A percentile compares a stretch with the other conserved stretches of the same genome.
phyloP scores from a whole-genome alignment of 2,797 vertebrate species.

The Rhinogobio ventralis region DNA sequence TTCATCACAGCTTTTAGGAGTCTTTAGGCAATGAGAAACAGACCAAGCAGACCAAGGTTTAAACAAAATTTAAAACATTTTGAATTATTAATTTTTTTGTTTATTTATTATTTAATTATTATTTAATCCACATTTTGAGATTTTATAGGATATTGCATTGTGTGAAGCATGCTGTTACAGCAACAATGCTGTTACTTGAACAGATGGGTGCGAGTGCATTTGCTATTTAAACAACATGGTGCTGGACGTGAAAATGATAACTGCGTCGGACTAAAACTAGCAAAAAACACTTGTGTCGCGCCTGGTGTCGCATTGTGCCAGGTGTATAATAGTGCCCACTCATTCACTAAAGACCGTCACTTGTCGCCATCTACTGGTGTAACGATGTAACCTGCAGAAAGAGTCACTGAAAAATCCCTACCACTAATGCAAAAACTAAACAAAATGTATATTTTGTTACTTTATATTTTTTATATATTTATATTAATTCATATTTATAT shows the following conservation, averaged over 20 bases:
- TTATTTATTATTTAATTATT: not conserved
- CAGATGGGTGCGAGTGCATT: no score
- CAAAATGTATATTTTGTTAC: not conserved
- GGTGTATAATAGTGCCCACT: no score
- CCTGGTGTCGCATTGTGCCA: no score
- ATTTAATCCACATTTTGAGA: not conserved
- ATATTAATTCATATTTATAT: not conserved
- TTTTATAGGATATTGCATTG: not conserved
- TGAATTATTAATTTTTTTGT: not conserved
- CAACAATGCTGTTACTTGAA: not conserved
- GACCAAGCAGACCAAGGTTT: not conserved
- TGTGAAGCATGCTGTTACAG: not conserved
- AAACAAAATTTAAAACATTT: not conserved
- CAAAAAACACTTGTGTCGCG: no score
- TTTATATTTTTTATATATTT: not conserved
- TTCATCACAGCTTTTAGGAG: slow-evolving; percentile 68
- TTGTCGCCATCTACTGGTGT: no score
- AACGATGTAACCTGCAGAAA: not conserved
- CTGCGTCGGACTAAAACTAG: no score
- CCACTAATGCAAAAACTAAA: not conserved
- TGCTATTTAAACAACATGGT: no score
- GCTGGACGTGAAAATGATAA: no score
- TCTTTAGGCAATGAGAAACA: slow-evolving; percentile 41
- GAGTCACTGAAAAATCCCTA: not conserved
- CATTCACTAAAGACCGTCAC: no score